Percentiles rank a stretch among this genome's conserved stretches.
phyloP scores from a whole-genome alignment of 2,888 invertebrate species.

The Emmelina monodactyla region DNA sequence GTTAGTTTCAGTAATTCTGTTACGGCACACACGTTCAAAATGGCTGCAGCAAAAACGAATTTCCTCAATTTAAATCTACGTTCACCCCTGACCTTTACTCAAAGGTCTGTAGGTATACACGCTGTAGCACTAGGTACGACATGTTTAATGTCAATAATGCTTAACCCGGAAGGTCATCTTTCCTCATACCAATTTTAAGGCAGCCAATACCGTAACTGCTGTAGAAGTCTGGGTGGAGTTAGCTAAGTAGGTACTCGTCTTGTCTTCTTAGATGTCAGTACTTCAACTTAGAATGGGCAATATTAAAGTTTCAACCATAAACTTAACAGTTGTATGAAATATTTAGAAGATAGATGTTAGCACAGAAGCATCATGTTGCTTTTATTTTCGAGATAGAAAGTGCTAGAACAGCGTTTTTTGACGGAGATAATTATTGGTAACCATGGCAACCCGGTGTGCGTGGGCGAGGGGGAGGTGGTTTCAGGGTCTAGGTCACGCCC shows the following conservation, averaged over 20 bases:
- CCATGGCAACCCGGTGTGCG: constrained; percentile 42
- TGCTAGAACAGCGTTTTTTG: background rate
- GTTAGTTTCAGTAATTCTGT: too few species aligned
- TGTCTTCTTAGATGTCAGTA: constrained; percentile 29
- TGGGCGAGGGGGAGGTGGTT: constrained; percentile 53
- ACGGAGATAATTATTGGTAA: constrained; percentile 20
- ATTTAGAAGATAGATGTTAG: background rate
- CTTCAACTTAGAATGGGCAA: constrained; percentile 18
- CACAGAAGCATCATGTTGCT: background rate
- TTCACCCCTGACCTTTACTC: too few species aligned
- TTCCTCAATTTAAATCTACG: too few species aligned
- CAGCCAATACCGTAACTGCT: constrained; percentile 40
- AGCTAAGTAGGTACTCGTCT: constrained; percentile 27
- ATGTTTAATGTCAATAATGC: constrained; percentile 34
- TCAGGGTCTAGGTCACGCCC: constrained; percentile 69
- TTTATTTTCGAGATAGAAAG: background rate
- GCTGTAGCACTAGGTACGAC: too few species aligned
- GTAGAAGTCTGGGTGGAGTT: constrained; percentile 42
- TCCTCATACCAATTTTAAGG: constrained; percentile 33
- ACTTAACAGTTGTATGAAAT: background rate
- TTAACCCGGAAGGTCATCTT: constrained; percentile 28
- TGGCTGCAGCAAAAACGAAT: too few species aligned
- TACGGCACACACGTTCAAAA: too few species aligned
- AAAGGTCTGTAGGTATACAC: too few species aligned
- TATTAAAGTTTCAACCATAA: constrained; percentile 6